A percentile compares a stretch with the other conserved stretches of the same genome.
Conservation (phyloP, 2,797 vertebrate species). For the Iguana delicatissima region DNA sequence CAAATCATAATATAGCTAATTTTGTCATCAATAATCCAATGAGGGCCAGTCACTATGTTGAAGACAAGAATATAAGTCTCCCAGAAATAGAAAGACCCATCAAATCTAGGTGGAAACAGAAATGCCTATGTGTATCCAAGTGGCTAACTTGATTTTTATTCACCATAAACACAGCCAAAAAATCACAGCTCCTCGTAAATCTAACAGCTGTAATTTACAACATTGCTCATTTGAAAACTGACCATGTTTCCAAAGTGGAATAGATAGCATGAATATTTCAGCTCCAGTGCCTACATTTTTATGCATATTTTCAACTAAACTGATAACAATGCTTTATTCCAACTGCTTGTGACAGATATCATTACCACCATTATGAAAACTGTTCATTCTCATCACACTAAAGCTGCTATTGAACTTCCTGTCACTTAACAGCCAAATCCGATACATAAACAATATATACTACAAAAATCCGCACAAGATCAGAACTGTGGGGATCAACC, state of each 20-base stretch:
- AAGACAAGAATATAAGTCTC: not conserved
- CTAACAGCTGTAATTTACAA: slow-evolving; percentile 29
- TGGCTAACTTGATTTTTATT: slow-evolving; percentile 12
- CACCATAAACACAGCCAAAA: slow-evolving; percentile 16
- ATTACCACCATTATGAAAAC: slow-evolving; percentile 73
- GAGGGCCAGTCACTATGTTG: not conserved
- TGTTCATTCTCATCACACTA: slow-evolving; percentile 75
- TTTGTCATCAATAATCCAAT: not conserved
- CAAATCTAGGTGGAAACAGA: not conserved
- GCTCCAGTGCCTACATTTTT: slow-evolving; percentile 71
- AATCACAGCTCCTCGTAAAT: slow-evolving; percentile 35
- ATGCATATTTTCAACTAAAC: slow-evolving; percentile 74
- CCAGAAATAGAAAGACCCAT: not conserved
- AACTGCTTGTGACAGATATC: slow-evolving; percentile 78
- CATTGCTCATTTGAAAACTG: not conserved
- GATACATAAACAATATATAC: slow-evolving; percentile 26
- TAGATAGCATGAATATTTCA: slow-evolving; percentile 79
- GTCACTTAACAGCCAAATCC: slow-evolving; percentile 55
- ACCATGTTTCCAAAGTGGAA: slow-evolving; percentile 41
- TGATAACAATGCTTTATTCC: slow-evolving; percentile 64
- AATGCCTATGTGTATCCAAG: not conserved
- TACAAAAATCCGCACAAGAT: not conserved
- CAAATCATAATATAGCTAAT: not conserved
- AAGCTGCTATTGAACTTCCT: slow-evolving; percentile 70
- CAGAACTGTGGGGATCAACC: not conserved